Conservation (phyloP, 2,888 invertebrate species). For the Drosophila algonquin region DNA sequence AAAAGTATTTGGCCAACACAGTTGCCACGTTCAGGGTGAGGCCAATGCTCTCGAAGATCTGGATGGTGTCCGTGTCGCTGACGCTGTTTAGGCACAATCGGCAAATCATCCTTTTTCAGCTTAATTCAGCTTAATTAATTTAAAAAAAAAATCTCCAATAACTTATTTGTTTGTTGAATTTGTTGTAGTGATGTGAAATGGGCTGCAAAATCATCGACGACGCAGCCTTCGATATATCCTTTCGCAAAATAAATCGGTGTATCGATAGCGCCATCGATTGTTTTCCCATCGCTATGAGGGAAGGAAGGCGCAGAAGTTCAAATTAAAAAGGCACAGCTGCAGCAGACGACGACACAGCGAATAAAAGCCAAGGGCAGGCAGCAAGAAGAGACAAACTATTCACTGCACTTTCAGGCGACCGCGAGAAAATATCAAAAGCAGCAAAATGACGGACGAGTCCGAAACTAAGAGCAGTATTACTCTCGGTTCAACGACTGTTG, state of each 20-base stretch:
- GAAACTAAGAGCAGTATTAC: slow-evolving; percentile 60
- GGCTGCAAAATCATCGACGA: not conserved
- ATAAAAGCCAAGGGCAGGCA: no score
- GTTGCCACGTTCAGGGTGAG: slow-evolving; percentile 73
- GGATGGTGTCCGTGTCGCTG: slow-evolving; percentile 77
- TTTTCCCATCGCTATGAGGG: no score
- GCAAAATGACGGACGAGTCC: slow-evolving; percentile 80
- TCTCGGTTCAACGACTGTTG: slow-evolving; percentile 33
- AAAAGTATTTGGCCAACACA: slow-evolving; percentile 81
- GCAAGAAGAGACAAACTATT: no score
- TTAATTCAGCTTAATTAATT: slow-evolving; percentile 18
- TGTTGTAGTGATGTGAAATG: slow-evolving; percentile 4
- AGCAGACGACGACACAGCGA: no score
- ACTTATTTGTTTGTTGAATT: slow-evolving; percentile 27
- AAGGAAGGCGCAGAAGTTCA: no score
- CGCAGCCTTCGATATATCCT: no score
- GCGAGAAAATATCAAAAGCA: not conserved
- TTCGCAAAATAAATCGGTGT: no score
- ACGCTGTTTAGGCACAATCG: slow-evolving; percentile 80
- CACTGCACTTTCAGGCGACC: no score
- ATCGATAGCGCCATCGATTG: no score
- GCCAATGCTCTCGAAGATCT: slow-evolving; percentile 79
- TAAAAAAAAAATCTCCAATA: slow-evolving; percentile 7
- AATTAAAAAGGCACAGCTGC: no score
- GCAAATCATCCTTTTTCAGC: slow-evolving; percentile 77